phyloP scores from a whole-genome alignment of 2,113 vertebrate species.

The Chaenocephalus aceratus region DNA sequence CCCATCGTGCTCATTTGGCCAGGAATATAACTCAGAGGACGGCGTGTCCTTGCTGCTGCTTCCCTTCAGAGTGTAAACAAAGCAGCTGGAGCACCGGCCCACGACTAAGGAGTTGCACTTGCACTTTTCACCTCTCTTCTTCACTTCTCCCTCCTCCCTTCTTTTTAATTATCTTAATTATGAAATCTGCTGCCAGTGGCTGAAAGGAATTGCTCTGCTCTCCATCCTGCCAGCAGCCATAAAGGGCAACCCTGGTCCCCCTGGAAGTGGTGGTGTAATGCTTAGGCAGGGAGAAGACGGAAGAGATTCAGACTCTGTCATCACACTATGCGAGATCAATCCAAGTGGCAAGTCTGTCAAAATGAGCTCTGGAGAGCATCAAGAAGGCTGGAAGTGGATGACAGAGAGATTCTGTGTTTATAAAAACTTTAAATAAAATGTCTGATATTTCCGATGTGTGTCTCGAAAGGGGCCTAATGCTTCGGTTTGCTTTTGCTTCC shows the following conservation, averaged over 20 bases:
- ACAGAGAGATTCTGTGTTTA: conserved; percentile 38
- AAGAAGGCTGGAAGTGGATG: conserved; percentile 9
- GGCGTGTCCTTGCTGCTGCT: conserved; percentile 59
- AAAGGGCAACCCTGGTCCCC: conserved; percentile 59
- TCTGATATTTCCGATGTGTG: conserved; percentile 14
- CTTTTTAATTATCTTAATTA: conserved; percentile 78
- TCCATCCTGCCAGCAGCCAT: conserved; percentile 59
- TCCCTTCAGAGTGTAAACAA: conserved; percentile 51
- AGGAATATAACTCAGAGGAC: conserved; percentile 45
- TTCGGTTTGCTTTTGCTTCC: conserved; percentile 10
- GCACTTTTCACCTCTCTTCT: conserved; percentile 30
- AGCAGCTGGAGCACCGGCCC: conserved; percentile 40
- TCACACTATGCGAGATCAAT: conserved; percentile 67
- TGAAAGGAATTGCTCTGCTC: conserved; percentile 62
- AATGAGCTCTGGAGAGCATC: conserved; percentile 41
- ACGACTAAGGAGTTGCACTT: conserved; percentile 38
- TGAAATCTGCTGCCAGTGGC: conserved; percentile 66
- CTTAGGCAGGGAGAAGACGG: conserved; percentile 56
- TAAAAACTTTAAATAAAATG: conserved; percentile 44
- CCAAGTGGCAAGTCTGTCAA: conserved; percentile 49
- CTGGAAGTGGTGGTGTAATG: conserved; percentile 36
- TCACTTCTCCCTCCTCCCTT: background rate
- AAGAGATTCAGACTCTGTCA: conserved; percentile 66
- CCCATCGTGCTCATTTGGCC: conserved; percentile 50
- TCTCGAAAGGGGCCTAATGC: conserved; percentile 28